A percentile compares a stretch with the other conserved stretches of the same genome.
Conservation (phyloP, 1,140 invertebrate species). For the Asobara japonica region DNA sequence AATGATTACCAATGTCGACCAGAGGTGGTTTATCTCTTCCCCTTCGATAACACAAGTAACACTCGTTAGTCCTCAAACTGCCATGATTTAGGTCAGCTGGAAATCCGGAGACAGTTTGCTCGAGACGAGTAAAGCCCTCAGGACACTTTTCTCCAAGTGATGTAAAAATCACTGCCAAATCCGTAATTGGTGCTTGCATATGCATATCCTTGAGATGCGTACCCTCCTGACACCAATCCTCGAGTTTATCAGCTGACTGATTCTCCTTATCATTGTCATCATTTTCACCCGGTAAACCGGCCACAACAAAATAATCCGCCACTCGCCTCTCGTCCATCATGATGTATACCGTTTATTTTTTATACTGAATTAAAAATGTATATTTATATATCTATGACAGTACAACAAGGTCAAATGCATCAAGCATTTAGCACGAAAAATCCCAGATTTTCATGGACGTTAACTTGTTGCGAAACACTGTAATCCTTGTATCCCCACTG, state of each 20-base stretch:
- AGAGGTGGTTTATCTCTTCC: constrained; percentile 95
- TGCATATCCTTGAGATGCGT: constrained; percentile 79
- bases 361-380: constrained; percentile 7
- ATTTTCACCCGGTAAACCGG: constrained; percentile 85
- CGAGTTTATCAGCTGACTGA: constrained; percentile 71
- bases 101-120: constrained; percentile 85
- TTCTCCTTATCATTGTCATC: constrained; percentile 51
- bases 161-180: constrained; percentile 92
- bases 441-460: constrained; percentile 5
- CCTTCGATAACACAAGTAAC: constrained; percentile 91
- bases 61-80: constrained; percentile 90
- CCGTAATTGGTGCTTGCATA: constrained; percentile 91
- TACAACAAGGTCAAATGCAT: constrained; percentile 17
- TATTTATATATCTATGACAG: constrained; percentile 7
- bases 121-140: constrained; percentile 82
- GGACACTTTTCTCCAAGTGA: constrained; percentile 87
- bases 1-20: constrained; percentile 91
- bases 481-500: background rate
- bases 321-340: constrained; percentile 84
- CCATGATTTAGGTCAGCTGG: constrained; percentile 97
- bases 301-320: constrained; percentile 97
- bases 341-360: background rate
- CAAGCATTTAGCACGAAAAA: constrained; percentile 14
- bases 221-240: constrained; percentile 82
- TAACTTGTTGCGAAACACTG: background rate